Conservation (phyloP, 2,888 invertebrate species). For the Laspeyria flexula region DNA sequence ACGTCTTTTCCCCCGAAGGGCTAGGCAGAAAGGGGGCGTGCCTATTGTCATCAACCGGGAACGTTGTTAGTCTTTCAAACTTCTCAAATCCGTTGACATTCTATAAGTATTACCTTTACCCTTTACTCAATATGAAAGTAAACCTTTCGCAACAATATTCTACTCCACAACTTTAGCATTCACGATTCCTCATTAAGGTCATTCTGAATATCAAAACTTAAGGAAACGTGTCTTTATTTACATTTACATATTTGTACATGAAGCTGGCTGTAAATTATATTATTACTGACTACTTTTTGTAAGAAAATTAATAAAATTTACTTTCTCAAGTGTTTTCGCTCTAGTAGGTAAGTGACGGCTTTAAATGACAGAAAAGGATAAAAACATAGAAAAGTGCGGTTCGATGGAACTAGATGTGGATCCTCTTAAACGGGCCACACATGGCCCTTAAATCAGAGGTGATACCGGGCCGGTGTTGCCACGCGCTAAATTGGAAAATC, state of each 20-base stretch:
- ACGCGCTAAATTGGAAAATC: no score
- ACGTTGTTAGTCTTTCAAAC: no score
- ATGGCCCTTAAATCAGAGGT: no score
- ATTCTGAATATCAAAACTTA: not conserved
- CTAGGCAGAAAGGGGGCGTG: no score
- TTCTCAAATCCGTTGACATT: no score
- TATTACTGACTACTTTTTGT: not conserved
- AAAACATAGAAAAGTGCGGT: no score
- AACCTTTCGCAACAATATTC: slow-evolving; percentile 26
- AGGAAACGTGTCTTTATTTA: slow-evolving; percentile 1
- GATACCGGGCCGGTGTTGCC: no score
- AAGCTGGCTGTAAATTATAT: not conserved
- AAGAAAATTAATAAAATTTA: not conserved
- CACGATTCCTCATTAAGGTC: slow-evolving; percentile 25
- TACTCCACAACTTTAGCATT: slow-evolving; percentile 28
- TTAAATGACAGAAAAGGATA: no score
- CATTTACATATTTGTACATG: not conserved
- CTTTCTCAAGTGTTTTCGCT: not conserved
- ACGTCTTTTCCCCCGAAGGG: no score
- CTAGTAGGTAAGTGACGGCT: not conserved
- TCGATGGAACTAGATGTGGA: no score
- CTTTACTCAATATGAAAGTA: slow-evolving; percentile 32
- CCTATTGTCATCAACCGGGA: no score
- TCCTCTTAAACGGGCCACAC: no score
- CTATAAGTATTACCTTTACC: slow-evolving; percentile 14